These are phyloP conservation scores for Passer domesticus DNA, from an alignment of 2,113 vertebrate species.

Conservation along the genomic window DNA sequence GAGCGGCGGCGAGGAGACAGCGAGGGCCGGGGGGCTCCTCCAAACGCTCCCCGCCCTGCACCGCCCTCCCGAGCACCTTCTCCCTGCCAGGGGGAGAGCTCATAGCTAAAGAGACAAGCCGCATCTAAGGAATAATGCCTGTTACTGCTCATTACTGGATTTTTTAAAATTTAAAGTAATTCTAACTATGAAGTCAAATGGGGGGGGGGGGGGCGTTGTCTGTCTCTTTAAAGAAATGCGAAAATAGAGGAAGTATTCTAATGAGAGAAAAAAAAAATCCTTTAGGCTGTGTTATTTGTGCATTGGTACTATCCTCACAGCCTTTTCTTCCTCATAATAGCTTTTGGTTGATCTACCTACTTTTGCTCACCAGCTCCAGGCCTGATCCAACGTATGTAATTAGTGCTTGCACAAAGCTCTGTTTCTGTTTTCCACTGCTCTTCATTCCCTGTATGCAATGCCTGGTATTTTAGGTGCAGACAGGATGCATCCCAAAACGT, in stretches of 20 bases:
- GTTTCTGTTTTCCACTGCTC: neutral
- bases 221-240: neutral
- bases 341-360: neutral
- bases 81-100: neutral
- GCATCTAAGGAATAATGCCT: neutral
- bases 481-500: neutral
- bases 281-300: neutral
- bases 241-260: neutral
- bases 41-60: neutral
- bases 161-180: neutral
- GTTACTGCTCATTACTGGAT: neutral
- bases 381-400: neutral
- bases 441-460: accelerated
- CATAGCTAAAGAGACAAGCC: neutral
- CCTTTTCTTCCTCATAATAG: neutral
- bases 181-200: neutral
- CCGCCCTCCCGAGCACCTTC: neutral
- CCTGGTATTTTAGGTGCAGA: neutral
- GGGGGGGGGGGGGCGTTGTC: neutral
- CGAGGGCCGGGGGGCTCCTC: neutral
- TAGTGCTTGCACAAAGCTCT: neutral
- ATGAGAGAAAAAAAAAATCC: neutral
- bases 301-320: neutral
- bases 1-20: neutral
- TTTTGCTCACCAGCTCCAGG: neutral